A percentile compares a stretch with the other conserved stretches of the same genome.
Evolutionary conservation across 2,888 invertebrate species (phyloP).

Genomic region (Agelastica alni): DNA sequence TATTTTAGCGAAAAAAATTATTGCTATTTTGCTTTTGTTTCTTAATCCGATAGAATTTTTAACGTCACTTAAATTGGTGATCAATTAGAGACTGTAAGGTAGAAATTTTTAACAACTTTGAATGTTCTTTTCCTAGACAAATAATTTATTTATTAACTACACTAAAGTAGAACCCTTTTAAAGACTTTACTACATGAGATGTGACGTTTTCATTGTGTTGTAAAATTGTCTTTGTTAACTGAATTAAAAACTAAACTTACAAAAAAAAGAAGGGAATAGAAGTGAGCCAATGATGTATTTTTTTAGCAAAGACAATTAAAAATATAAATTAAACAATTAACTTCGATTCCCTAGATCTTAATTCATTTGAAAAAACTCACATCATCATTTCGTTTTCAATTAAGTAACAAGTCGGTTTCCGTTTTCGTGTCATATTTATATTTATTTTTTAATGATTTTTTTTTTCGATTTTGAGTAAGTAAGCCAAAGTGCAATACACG

Average conservation of each 20-base stretch:
- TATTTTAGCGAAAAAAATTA: slow-evolving; percentile 7
- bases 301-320: slow-evolving; percentile 13
- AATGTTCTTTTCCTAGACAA: too few relatives aligned
- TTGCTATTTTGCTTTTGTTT: slow-evolving; percentile 18
- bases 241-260: slow-evolving; percentile 17
- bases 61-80: too few relatives aligned
- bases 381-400: slow-evolving; percentile 41
- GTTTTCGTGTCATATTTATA: slow-evolving; percentile 47
- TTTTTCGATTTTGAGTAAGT: slow-evolving; percentile 10
- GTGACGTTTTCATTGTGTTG: slow-evolving; percentile 47
- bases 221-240: slow-evolving; percentile 27
- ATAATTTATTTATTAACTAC: neutral
- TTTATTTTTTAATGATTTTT: slow-evolving; percentile 66
- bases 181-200: slow-evolving; percentile 43
- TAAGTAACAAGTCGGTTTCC: slow-evolving; percentile 24
- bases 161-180: slow-evolving; percentile 47
- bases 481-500: slow-evolving; percentile 36
- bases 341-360: slow-evolving; percentile 38
- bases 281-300: slow-evolving; percentile 43
- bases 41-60: neutral
- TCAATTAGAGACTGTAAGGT: too few relatives aligned
- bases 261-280: slow-evolving; percentile 50
- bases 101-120: too few relatives aligned
- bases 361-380: slow-evolving; percentile 47
- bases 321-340: neutral